Conservation (phyloP, 2,888 invertebrate species). For the Fragum whitleyi region DNA sequence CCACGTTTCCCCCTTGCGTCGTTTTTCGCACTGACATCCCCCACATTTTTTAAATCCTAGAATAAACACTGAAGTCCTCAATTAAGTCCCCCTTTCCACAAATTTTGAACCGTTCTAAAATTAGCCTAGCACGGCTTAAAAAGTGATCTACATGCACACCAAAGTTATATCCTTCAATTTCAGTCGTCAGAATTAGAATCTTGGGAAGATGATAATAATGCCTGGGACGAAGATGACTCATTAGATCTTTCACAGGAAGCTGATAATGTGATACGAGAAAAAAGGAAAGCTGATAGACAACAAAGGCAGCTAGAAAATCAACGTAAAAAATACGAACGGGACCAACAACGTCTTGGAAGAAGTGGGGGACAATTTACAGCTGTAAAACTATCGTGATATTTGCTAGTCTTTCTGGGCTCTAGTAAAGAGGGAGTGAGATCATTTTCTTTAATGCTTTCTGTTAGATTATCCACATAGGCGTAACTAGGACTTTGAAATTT, state of each 20-base stretch:
- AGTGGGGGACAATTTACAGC: constrained; percentile 71
- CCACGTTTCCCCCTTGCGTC: too few relatives aligned
- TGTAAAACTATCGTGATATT: constrained; percentile 77
- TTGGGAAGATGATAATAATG: constrained; percentile 79
- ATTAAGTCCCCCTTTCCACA: too few relatives aligned
- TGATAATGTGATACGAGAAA: constrained; percentile 79
- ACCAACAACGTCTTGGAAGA: constrained; percentile 64
- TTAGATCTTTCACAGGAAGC: constrained; percentile 82
- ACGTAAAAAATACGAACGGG: constrained; percentile 75
- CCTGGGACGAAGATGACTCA: constrained; percentile 77
- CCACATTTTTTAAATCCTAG: too few relatives aligned
- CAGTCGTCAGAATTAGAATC: constrained; percentile 77
- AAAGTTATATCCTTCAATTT: too few relatives aligned
- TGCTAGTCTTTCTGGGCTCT: neutral
- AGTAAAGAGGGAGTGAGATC: neutral
- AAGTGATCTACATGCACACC: too few relatives aligned
- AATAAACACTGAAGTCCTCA: too few relatives aligned
- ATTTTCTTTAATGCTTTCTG: neutral
- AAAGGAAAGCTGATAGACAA: constrained; percentile 75
- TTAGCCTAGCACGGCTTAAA: too few relatives aligned
- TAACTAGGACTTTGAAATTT: too few relatives aligned
- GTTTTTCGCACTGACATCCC: too few relatives aligned
- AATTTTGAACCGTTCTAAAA: too few relatives aligned
- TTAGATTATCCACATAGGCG: too few relatives aligned
- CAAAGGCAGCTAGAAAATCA: constrained; percentile 76